Evolutionary conservation across 1,140 invertebrate species (phyloP).

Genomic region (Oreohelix idahoensis): DNA sequence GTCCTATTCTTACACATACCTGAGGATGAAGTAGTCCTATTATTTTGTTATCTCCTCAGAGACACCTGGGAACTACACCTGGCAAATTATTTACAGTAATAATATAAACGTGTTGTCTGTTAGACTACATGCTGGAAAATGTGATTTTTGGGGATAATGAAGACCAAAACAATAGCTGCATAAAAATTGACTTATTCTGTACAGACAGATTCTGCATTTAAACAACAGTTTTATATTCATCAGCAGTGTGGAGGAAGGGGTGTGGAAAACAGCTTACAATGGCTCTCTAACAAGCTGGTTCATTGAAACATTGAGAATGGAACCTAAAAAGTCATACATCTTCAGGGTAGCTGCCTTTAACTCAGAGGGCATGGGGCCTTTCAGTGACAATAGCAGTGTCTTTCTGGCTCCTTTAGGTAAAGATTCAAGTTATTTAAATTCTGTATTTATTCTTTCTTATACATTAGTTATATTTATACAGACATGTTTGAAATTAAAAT

Average conservation of each 20-base stretch:
- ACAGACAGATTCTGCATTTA: no score
- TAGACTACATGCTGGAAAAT: no score
- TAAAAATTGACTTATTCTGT: no score
- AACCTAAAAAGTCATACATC: conserved; percentile 76
- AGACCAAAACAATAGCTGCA: no score
- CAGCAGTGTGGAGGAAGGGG: conserved; percentile 22
- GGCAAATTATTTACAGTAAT: no score
- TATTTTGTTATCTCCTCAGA: no score
- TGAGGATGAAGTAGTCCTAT: no score
- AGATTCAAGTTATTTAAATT: background rate
- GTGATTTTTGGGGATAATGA: no score
- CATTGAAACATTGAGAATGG: conserved; percentile 77
- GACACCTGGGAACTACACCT: no score
- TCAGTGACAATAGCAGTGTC: conserved; percentile 75
- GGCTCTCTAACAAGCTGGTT: conserved; percentile 88
- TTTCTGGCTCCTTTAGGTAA: conserved; percentile 51
- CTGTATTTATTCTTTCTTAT: background rate
- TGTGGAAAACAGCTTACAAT: conserved; percentile 85
- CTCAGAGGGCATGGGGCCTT: conserved; percentile 82
- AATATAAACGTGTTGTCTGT: no score
- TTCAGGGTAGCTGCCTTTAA: conserved; percentile 88
- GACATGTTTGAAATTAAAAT: no score
- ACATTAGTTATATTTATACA: background rate
- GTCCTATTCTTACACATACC: no score
- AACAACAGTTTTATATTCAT: background rate